phyloP scores from a whole-genome alignment of 2,113 vertebrate species.

The Brachyistius frenatus region DNA sequence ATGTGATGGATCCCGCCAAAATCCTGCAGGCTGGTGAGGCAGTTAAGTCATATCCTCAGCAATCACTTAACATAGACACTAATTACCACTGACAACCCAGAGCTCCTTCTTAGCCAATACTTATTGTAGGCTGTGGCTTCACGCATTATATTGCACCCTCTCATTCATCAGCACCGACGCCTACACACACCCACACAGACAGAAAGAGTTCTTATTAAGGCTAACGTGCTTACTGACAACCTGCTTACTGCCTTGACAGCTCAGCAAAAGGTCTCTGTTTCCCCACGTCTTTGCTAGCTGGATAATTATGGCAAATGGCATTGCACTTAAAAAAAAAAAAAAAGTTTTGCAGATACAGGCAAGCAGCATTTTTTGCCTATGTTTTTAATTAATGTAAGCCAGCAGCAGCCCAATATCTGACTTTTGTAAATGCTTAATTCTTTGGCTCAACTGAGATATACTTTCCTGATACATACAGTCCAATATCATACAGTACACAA shows the following conservation, averaged over 20 bases:
- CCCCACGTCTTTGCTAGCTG: not conserved
- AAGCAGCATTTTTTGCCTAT: slow-evolving; percentile 7
- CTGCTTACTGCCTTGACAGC: slow-evolving; percentile 45
- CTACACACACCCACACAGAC: slow-evolving; percentile 51
- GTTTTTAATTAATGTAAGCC: slow-evolving; percentile 4
- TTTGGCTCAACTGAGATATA: not conserved
- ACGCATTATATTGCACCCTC: slow-evolving; percentile 21
- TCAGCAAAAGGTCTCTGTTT: slow-evolving; percentile 35
- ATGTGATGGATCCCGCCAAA: slow-evolving; percentile 28
- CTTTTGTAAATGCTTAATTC: not conserved
- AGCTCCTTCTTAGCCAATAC: slow-evolving; percentile 46
- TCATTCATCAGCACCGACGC: slow-evolving; percentile 44
- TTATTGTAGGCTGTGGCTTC: slow-evolving; percentile 20
- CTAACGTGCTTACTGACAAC: slow-evolving; percentile 43
- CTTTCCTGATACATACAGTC: not conserved
- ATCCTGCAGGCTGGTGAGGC: slow-evolving; percentile 58
- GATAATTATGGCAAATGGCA: slow-evolving; percentile 44
- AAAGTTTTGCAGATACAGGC: slow-evolving; percentile 4
- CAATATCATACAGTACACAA: not conserved
- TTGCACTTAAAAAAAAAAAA: not conserved
- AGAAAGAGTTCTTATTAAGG: slow-evolving; percentile 47
- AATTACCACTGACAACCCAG: slow-evolving; percentile 70
- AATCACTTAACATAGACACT: slow-evolving; percentile 69
- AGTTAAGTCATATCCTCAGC: slow-evolving; percentile 66
- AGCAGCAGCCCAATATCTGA: not conserved